These are phyloP conservation scores for Crossaster papposus DNA, from an alignment of 53 echinoderm and acorn worm species.

Conservation along the genomic window DNA sequence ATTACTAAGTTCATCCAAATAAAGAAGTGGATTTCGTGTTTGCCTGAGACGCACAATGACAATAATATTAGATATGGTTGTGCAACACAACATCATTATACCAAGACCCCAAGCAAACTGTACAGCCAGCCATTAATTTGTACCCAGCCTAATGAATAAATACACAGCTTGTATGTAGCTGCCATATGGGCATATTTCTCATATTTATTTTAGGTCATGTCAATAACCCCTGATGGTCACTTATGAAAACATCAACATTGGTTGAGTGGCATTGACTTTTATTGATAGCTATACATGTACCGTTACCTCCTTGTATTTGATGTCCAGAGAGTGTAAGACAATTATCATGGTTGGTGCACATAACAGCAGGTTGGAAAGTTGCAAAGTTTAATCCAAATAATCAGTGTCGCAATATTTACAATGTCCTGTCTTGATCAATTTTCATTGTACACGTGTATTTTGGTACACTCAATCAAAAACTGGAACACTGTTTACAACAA, in stretches of 20 bases:
- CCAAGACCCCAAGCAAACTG: not conserved
- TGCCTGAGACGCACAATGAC: not conserved
- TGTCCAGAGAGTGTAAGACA: not conserved
- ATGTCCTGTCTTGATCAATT: no score
- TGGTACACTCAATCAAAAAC: no score
- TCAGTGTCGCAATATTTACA: not conserved
- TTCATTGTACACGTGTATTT: no score
- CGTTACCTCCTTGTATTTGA: not conserved
- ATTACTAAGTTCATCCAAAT: no score
- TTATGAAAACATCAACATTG: constrained; percentile 24
- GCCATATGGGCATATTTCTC: constrained; percentile 18
- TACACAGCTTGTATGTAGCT: not conserved
- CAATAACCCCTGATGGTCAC: constrained; percentile 17
- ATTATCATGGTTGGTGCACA: no score
- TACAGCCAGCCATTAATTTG: not conserved
- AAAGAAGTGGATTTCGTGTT: not conserved
- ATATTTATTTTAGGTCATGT: constrained; percentile 17
- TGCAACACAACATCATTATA: not conserved
- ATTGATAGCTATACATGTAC: not conserved
- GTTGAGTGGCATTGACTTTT: constrained; percentile 9
- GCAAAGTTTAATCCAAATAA: not conserved
- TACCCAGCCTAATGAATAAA: not conserved
- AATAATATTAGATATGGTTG: not conserved
- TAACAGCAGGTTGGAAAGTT: no score
- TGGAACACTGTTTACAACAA: no score